A percentile compares a stretch with the other conserved stretches of the same genome.
Evolutionary conservation across 2,888 invertebrate genomes (phyloP).

Genomic region (Orchesella flavescens): DNA sequence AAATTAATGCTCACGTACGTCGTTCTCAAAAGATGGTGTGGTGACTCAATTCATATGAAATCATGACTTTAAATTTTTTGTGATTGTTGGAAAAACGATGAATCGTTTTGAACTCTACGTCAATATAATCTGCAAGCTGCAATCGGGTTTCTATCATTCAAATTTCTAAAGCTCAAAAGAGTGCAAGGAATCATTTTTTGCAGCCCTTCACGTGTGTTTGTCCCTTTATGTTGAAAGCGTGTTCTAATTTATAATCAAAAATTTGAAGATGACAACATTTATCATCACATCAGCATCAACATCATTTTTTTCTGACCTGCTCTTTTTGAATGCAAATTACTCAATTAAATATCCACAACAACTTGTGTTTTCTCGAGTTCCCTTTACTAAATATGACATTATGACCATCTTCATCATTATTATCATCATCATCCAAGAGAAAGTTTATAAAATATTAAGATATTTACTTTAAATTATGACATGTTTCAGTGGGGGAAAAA

Average conservation of each 20-base stretch:
- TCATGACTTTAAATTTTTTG: not conserved
- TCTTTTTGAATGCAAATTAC: constrained; percentile 51
- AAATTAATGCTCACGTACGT: not conserved
- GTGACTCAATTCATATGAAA: not conserved
- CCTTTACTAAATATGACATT: constrained; percentile 1
- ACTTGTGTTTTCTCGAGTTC: constrained; percentile 16
- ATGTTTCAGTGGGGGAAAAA: not conserved
- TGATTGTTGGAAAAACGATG: too few species aligned
- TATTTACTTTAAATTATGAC: constrained; percentile 26
- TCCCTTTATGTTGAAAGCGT: too few species aligned
- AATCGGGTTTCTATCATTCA: too few species aligned
- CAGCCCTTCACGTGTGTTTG: too few species aligned
- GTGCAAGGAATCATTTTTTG: too few species aligned
- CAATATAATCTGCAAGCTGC: too few species aligned
- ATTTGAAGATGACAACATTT: constrained; percentile 3
- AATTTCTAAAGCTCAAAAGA: too few species aligned
- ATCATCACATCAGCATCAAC: constrained; percentile 1
- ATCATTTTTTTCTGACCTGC: not conserved
- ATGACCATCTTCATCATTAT: not conserved
- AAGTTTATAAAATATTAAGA: constrained; percentile 25
- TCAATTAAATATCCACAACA: constrained; percentile 56
- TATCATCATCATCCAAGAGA: constrained; percentile 18
- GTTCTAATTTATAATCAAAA: not conserved
- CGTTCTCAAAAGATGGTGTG: not conserved
- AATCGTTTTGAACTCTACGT: too few species aligned